These are phyloP conservation scores for Tachina grossa DNA, from an alignment of 2,888 invertebrate genomes.

Conservation along the genomic window DNA sequence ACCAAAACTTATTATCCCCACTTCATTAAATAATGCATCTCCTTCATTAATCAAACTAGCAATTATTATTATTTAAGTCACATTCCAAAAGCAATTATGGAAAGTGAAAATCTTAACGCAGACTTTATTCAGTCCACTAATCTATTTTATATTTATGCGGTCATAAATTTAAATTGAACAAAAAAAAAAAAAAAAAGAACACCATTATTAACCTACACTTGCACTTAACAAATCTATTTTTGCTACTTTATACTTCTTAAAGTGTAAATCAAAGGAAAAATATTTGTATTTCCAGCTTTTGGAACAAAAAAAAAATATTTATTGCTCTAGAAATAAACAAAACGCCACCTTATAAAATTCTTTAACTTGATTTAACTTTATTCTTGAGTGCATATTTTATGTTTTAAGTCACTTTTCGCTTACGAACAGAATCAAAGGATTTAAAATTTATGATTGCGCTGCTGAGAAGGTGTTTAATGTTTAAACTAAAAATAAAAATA, in stretches of 20 bases:
- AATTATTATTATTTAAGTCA: slow-evolving; percentile 21
- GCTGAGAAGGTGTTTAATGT: slow-evolving; percentile 29
- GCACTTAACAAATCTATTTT: slow-evolving; percentile 33
- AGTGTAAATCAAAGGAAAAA: not conserved
- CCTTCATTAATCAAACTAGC: slow-evolving; percentile 12
- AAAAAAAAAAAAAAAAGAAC: slow-evolving; percentile 2
- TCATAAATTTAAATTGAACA: slow-evolving; percentile 29
- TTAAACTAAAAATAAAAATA: not conserved
- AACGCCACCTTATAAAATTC: too few species aligned
- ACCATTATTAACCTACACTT: slow-evolving; percentile 16
- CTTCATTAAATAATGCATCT: not conserved
- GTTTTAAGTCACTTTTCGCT: too few species aligned
- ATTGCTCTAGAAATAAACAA: too few species aligned
- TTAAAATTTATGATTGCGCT: slow-evolving; percentile 18
- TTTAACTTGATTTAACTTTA: too few species aligned
- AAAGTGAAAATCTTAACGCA: slow-evolving; percentile 19
- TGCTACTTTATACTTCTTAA: slow-evolving; percentile 1
- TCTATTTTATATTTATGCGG: slow-evolving; percentile 45
- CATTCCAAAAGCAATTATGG: slow-evolving; percentile 1
- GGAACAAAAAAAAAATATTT: too few species aligned
- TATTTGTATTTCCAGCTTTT: not conserved
- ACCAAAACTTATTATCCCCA: not conserved
- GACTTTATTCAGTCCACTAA: slow-evolving; percentile 31
- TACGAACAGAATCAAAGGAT: slow-evolving; percentile 6
- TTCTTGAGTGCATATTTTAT: too few species aligned